Evolutionary conservation across 2,888 invertebrate species (phyloP).

Genomic region (Palloptera scutellata): DNA sequence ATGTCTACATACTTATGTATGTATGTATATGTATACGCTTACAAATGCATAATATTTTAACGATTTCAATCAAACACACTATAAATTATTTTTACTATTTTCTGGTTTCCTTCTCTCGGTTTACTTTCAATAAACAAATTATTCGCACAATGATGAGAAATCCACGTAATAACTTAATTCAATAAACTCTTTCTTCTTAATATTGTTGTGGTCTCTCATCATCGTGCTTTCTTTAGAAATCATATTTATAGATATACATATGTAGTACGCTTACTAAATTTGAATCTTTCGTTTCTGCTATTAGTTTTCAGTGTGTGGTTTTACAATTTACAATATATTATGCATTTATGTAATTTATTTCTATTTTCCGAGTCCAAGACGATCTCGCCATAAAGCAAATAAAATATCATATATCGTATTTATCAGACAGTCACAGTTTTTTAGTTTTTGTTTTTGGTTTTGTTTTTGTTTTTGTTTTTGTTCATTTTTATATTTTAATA

Average conservation of each 20-base stretch:
- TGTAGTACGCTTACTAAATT: no score
- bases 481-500: constrained; percentile 24
- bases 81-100: no score
- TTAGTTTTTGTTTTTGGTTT: constrained; percentile 47
- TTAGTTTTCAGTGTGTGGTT: neutral
- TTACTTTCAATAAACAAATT: no score
- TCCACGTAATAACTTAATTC: no score
- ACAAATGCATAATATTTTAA: constrained; percentile 17
- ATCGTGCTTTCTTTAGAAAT: no score
- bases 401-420: constrained; percentile 24
- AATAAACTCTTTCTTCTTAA: no score
- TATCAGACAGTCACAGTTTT: constrained; percentile 40
- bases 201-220: no score
- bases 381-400: neutral
- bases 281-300: neutral
- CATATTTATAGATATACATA: no score
- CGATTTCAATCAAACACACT: constrained; percentile 3
- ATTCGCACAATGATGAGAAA: no score
- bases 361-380: constrained; percentile 16
- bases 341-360: constrained; percentile 4
- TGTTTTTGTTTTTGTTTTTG: constrained; percentile 33
- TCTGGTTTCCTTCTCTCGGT: no score
- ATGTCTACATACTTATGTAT: constrained; percentile 6
- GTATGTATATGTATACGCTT: constrained; percentile 3
- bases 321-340: constrained; percentile 25